phyloP scores from a whole-genome alignment of 2,113 vertebrate species.

The Anthoscopus minutus region DNA sequence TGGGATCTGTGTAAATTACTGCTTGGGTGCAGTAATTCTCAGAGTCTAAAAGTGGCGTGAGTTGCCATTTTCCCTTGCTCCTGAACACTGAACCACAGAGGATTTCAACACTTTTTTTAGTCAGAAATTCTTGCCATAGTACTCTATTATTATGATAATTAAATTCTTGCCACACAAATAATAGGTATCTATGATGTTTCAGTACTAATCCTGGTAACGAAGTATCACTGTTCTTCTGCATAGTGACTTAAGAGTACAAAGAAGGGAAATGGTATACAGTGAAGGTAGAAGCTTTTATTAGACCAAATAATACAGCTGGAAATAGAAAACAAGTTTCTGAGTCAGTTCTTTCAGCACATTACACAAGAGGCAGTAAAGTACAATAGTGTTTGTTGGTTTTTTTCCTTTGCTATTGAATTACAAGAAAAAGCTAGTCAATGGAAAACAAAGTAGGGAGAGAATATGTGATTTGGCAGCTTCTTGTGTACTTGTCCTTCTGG shows the following conservation, averaged over 20 bases:
- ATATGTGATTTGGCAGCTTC: background rate
- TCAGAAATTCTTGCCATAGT: background rate
- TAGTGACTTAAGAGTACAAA: background rate
- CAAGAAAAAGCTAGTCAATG: background rate
- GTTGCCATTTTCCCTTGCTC: background rate
- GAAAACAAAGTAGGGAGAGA: background rate
- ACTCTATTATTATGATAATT: slow-evolving; percentile 9
- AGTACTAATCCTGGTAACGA: background rate
- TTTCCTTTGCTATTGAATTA: background rate
- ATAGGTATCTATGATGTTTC: background rate
- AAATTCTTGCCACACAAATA: background rate
- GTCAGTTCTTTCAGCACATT: slow-evolving; percentile 5
- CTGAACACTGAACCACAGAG: background rate
- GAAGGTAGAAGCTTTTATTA: slow-evolving; percentile 23
- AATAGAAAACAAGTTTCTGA: slow-evolving; percentile 28
- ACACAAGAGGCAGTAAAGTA: background rate
- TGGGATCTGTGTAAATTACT: slow-evolving; percentile 40
- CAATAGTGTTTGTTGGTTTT: background rate
- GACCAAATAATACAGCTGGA: background rate
- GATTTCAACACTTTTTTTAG: background rate
- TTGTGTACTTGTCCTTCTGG: background rate
- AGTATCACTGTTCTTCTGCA: background rate
- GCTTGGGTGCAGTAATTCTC: background rate
- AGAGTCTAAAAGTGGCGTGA: background rate
- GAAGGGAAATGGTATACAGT: background rate